Evolutionary conservation across 2,888 invertebrate genomes (phyloP).

Genomic region (Oscheius myriophilus): DNA sequence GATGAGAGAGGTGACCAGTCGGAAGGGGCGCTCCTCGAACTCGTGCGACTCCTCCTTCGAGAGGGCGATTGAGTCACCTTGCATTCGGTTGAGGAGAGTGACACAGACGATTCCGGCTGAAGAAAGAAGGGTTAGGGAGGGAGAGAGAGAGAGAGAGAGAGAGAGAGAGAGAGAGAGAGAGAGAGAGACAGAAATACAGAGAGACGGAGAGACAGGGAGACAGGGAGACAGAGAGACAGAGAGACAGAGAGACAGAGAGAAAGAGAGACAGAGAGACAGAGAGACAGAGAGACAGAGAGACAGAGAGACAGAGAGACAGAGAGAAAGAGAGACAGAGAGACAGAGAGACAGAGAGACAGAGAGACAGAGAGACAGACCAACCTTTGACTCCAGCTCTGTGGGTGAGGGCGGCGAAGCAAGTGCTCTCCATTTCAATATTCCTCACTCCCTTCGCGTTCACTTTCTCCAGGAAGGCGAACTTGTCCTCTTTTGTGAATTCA

Average conservation of each 20-base stretch:
- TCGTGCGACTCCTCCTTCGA: constrained; percentile 59
- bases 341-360: neutral
- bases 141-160: constrained; percentile 31
- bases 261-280: constrained; percentile 30
- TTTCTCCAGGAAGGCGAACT: constrained; percentile 84
- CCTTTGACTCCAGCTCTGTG: constrained; percentile 79
- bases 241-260: neutral
- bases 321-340: too few species aligned
- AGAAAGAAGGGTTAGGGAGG: constrained; percentile 26
- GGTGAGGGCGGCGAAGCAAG: constrained; percentile 90
- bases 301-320: neutral
- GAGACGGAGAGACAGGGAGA: neutral
- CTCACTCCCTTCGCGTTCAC: constrained; percentile 81
- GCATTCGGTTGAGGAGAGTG: constrained; percentile 87
- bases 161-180: neutral
- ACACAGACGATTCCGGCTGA: constrained; percentile 90
- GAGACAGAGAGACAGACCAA: constrained; percentile 10
- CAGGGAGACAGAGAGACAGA: neutral
- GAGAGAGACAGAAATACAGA: too few species aligned
- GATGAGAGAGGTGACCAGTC: constrained; percentile 60
- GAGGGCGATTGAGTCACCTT: constrained; percentile 82
- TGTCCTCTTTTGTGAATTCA: constrained; percentile 88
- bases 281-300: neutral
- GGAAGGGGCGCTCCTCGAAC: constrained; percentile 66
- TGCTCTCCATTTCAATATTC: constrained; percentile 92